Conservation (phyloP, 1,140 invertebrate species). For the Hyles vespertilio region DNA sequence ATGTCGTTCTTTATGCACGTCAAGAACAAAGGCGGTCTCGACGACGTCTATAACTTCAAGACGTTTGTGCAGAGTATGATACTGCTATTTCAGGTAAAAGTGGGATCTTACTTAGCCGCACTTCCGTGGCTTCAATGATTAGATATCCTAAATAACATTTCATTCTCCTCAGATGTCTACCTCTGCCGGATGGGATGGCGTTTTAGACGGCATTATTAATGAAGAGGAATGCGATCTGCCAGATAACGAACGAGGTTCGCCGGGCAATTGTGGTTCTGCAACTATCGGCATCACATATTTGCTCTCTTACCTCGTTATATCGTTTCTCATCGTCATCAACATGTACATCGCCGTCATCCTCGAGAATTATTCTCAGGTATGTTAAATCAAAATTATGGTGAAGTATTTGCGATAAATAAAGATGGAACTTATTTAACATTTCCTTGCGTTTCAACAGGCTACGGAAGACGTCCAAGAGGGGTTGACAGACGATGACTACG, state of each 20-base stretch:
- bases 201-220: slow-evolving; percentile 96
- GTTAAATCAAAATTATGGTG: not conserved
- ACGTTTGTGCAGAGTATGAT: slow-evolving; percentile 99
- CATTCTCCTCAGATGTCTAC: slow-evolving; percentile 92
- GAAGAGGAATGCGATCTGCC: slow-evolving; percentile 93
- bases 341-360: slow-evolving; percentile 99
- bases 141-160: not conserved
- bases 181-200: slow-evolving; percentile 97
- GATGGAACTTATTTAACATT: not conserved
- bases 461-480: slow-evolving; percentile 99
- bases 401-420: not conserved
- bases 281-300: slow-evolving; percentile 96
- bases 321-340: slow-evolving; percentile 98
- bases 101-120: not conserved
- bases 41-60: slow-evolving; percentile 98
- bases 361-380: slow-evolving; percentile 96
- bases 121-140: too few species aligned
- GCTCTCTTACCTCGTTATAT: slow-evolving; percentile 97
- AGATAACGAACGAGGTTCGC: slow-evolving; percentile 89
- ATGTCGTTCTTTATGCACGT: slow-evolving; percentile 99
- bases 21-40: slow-evolving; percentile 93
- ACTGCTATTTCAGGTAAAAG: slow-evolving; percentile 92
- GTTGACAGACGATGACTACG: slow-evolving; percentile 98
- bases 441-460: slow-evolving; percentile 71
- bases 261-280: slow-evolving; percentile 94